Conservation (phyloP, 2,113 vertebrate species). For the Herpailurus yagouaroundi region DNA sequence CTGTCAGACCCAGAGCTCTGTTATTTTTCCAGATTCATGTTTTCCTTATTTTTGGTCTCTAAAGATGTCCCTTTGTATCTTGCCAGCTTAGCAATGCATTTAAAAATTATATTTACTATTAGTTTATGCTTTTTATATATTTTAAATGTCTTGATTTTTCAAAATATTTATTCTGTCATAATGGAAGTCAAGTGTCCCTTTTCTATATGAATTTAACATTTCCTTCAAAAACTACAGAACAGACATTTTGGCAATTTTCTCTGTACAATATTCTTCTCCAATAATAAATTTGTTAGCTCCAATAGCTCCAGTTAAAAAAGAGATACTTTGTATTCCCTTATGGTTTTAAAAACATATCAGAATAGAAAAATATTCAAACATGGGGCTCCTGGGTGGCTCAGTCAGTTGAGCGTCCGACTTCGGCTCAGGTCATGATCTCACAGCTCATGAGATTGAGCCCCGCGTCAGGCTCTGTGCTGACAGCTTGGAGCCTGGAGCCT, state of each 20-base stretch:
- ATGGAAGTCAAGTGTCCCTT: not conserved
- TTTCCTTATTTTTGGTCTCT: not conserved
- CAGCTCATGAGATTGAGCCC: too few relatives aligned
- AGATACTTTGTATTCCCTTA: not conserved
- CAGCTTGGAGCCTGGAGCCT: too few relatives aligned
- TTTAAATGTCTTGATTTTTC: not conserved
- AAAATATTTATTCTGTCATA: not conserved
- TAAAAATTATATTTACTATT: slow-evolving; percentile 10
- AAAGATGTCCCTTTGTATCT: not conserved
- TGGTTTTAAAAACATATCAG: not conserved
- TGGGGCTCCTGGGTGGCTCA: too few relatives aligned
- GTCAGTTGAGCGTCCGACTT: too few relatives aligned
- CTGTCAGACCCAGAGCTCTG: not conserved
- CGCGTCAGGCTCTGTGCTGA: too few relatives aligned
- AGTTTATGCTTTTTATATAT: not conserved
- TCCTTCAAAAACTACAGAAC: not conserved
- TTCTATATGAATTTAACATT: slow-evolving; percentile 11
- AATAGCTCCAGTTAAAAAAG: not conserved
- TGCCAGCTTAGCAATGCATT: not conserved
- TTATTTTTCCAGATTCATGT: not conserved
- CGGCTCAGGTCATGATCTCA: too few relatives aligned
- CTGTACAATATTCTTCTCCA: not conserved
- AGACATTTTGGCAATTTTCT: not conserved
- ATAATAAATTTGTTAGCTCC: not conserved
- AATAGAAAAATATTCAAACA: slow-evolving; percentile 17